Base-by-base conservation (phyloP, 2,113 vertebrate species). In the Callionymus lyra region DNA sequence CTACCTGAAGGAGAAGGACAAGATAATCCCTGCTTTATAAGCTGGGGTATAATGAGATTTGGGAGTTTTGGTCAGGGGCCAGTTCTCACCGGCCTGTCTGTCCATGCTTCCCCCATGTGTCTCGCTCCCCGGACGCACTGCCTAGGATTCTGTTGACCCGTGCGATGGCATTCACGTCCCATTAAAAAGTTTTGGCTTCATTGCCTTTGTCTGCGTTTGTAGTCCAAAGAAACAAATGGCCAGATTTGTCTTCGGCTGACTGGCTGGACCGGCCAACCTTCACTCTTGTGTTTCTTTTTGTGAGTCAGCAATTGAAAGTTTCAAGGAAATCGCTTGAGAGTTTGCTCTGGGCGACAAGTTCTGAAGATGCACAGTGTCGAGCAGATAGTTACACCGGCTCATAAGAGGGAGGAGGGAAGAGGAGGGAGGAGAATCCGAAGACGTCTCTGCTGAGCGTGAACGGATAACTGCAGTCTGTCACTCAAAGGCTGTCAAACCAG, bases 1-100 rank as follows among this genome's bases (percentile, higher is more conserved):
- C 66, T 47, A 73, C 52, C 74, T 57, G 16, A 55, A 62, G 38
- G 21, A 60, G 38, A 50, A 47, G 36, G 33, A 66, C 51, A 37
- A 55, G 62, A 53, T 72, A 65, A 74, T 66, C 65, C 65, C 55
- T 55, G 51, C 54, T 9, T 67, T 71, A 51, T 67, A 68, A 77
- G 43, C 67, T 46, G 18, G 37, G 6, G 42, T 65, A 36, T 82
- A 82, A 79, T 78, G 59, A 72, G 77, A 78, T 82, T 79, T 60
- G 47, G 37, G 41, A 49, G 53, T 47, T 67, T 62, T 61, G 61
- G 66, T 39, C 49, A 17, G 10, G 44, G 44, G 61, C 61, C 73
- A 65, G 64, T 54, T 74, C 50, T 53, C 50, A 46, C 50, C 60
- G 64, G 45, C 57, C 56, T 60, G 45, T 54, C 44, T 41, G 47